Base-by-base conservation (phyloP, 2,797 vertebrate species). In the Protosalanx chinensis region DNA sequence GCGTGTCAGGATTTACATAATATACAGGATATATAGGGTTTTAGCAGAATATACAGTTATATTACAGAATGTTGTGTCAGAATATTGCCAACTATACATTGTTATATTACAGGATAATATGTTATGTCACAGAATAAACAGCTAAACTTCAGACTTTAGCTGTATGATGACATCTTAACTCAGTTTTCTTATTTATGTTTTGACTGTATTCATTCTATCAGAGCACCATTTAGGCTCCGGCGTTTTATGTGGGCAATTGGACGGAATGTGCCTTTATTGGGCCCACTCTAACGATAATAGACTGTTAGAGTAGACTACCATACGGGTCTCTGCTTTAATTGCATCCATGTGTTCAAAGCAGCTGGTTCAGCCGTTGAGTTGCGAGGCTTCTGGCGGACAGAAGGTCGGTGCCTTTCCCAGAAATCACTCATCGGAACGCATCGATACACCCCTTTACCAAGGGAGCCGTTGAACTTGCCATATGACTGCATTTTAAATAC, bases 391-490 rank as follows among this genome's bases (percentile, higher is more conserved):
- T 76, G 63, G 79, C 33, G 78, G 81, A 79, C 83, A 82, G 81
- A 85, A 84, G 80, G 80, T 75, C 79, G 71, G 79, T 78, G n/a
- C 64, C 71, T 71, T 78, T 79, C 72, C 83, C 82, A 75, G 77
- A 80, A 86, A 81, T 74, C 82, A 82, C 79, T 72, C 78, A 79
- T 76, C 75, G 75, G 82, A 84, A 81, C 80, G 65, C 74, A 76
- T 67, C 66, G 75, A 81, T 82, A 79, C 69, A 72, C 68, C 69
- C 72, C 66, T 37, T 69, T 69, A 64, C 81, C 70, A 66, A 16
- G 66, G 76, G 76, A 77, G 23, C 76, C 35, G 27, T 63, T 72
- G 76, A 69, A 78, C 64, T 65, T 56, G 65, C 60, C 74, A 75
- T 72, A 56, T 23, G 33, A 68, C 62, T 64, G 58, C 35, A 8